Percentiles rank a stretch among this genome's conserved stretches.
These are phyloP conservation scores for Castor canadensis DNA, from an alignment of 2,113 vertebrate genomes.

Conservation along the genomic window DNA sequence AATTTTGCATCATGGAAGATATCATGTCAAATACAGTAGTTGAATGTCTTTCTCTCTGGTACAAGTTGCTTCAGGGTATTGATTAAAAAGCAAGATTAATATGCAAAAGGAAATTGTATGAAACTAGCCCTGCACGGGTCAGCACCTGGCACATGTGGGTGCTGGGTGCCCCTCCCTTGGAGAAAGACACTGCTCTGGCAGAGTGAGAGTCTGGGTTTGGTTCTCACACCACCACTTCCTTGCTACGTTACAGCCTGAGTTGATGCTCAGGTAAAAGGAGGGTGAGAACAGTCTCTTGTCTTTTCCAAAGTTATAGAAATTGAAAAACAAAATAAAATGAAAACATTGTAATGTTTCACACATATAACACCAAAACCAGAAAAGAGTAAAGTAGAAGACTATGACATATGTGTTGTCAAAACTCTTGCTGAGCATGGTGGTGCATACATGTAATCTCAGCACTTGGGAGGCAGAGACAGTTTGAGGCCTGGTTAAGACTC, in stretches of 20 bases:
- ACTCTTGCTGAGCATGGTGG: not conserved
- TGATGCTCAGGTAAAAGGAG: slow-evolving; percentile 14
- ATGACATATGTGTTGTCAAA: not conserved
- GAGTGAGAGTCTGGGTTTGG: slow-evolving; percentile 22
- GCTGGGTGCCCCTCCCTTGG: not conserved
- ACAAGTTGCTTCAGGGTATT: not conserved
- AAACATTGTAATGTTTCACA: not conserved
- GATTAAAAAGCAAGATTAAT: slow-evolving; percentile 52
- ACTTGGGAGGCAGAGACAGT: not conserved
- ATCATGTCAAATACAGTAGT: slow-evolving; percentile 44
- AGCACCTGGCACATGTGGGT: not conserved
- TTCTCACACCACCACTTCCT: slow-evolving; percentile 51
- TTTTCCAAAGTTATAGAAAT: slow-evolving; percentile 45
- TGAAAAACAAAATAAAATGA: not conserved
- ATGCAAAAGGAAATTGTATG: slow-evolving; percentile 47
- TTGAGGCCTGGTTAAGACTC: not conserved
- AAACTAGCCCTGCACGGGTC: not conserved
- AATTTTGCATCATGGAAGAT: slow-evolving; percentile 65
- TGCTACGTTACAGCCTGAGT: not conserved
- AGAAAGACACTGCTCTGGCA: not conserved
- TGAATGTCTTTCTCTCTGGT: slow-evolving; percentile 34
- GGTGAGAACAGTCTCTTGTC: not conserved
- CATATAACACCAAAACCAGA: not conserved
- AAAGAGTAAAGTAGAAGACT: not conserved
- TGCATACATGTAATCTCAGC: not conserved